Percentiles rank a stretch among this genome's conserved stretches.
These are phyloP conservation scores for Trileptium ribeirensis DNA, from an alignment of 2,888 invertebrate species.

Conservation along the genomic window DNA sequence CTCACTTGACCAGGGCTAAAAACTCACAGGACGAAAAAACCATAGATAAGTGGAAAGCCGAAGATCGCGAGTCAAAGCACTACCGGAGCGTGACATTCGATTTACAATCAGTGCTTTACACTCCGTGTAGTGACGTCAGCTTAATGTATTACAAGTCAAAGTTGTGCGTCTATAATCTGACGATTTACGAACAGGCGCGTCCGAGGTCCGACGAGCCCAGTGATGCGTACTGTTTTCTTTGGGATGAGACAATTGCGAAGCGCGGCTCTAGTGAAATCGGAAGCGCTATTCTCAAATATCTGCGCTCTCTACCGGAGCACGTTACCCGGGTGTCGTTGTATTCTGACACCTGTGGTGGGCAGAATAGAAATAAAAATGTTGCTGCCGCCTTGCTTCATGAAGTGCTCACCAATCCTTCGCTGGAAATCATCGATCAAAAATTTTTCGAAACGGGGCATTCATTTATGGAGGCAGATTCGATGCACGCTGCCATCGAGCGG, in stretches of 20 bases:
- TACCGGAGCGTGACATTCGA: slow-evolving; percentile 5
- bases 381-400: neutral
- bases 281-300: neutral
- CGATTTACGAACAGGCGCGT: neutral
- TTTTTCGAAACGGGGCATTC: slow-evolving; percentile 18
- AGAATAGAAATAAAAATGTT: too few species aligned
- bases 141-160: slow-evolving; percentile 20
- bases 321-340: neutral
- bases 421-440: slow-evolving; percentile 1
- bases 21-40: neutral
- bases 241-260: slow-evolving; percentile 2
- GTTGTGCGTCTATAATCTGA: slow-evolving; percentile 11
- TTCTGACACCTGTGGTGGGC: slow-evolving; percentile 16
- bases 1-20: neutral
- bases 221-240: slow-evolving; percentile 12
- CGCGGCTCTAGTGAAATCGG: slow-evolving; percentile 17
- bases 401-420: neutral
- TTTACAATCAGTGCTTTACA: slow-evolving; percentile 6
- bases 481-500: too few species aligned
- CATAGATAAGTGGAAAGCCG: neutral
- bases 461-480: slow-evolving; percentile 16
- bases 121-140: slow-evolving; percentile 10
- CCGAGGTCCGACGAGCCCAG: too few species aligned
- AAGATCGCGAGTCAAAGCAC: neutral
- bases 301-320: neutral